phyloP scores from a whole-genome alignment of 2,113 vertebrate species.

The Mastomys coucha region DNA sequence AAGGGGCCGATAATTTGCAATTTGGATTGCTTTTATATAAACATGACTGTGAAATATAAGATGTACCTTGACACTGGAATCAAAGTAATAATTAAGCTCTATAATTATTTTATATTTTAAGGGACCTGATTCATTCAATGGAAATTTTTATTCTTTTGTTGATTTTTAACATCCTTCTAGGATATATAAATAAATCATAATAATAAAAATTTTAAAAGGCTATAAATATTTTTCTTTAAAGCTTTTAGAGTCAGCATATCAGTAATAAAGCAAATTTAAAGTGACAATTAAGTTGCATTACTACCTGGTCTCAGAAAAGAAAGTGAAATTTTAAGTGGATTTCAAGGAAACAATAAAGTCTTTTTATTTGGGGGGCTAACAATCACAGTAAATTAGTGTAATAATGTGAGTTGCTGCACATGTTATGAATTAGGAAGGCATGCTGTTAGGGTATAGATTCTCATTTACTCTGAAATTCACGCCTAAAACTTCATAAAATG shows the following conservation, averaged over 20 bases:
- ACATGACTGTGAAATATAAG: constrained; percentile 69
- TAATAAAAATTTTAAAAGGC: background rate
- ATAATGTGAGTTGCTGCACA: constrained; percentile 13
- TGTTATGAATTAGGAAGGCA: constrained; percentile 15
- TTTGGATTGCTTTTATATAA: constrained; percentile 59
- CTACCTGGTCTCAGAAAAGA: constrained; percentile 40
- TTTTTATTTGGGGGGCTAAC: background rate
- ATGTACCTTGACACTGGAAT: constrained; percentile 54
- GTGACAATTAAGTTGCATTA: constrained; percentile 58
- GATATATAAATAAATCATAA: background rate
- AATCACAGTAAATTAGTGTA: constrained; percentile 16
- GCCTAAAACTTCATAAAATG: constrained; percentile 39
- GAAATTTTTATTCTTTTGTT: constrained; percentile 67
- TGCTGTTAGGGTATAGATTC: background rate
- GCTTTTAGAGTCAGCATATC: constrained; percentile 55
- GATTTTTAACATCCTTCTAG: constrained; percentile 56
- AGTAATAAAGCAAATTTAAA: constrained; percentile 54
- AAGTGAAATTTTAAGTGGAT: constrained; percentile 25
- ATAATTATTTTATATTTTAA: constrained; percentile 69
- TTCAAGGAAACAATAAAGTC: constrained; percentile 47
- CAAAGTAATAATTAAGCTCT: constrained; percentile 72
- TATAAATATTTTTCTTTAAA: constrained; percentile 64
- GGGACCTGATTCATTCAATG: constrained; percentile 37
- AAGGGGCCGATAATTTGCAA: constrained; percentile 24
- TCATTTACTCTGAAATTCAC: constrained; percentile 46